These are phyloP conservation scores for Allygus modestus DNA, from an alignment of 2,888 invertebrate species.

Conservation along the genomic window DNA sequence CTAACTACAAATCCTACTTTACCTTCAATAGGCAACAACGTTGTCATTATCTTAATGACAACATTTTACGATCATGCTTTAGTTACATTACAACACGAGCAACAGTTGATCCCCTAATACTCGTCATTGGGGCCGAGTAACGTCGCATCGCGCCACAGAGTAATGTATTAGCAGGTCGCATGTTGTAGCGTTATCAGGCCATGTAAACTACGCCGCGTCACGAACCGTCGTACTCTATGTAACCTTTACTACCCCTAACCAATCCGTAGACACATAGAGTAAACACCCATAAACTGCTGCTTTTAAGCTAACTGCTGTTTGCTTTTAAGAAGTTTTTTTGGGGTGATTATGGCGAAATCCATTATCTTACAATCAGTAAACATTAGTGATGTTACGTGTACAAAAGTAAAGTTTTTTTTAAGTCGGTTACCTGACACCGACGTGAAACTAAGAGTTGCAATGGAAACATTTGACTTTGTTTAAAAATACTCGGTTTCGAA, in stretches of 20 bases:
- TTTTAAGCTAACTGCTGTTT: constrained; percentile 34
- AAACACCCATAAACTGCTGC: constrained; percentile 18
- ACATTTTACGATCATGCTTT: background rate
- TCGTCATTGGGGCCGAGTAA: too few species aligned
- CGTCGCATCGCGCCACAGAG: constrained; percentile 21
- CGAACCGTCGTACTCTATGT: constrained; percentile 11
- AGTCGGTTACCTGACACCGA: too few species aligned
- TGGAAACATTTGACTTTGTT: too few species aligned
- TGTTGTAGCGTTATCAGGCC: constrained; percentile 6
- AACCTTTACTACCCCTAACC: background rate
- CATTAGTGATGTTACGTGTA: too few species aligned
- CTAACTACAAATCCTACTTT: too few species aligned
- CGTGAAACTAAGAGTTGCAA: too few species aligned
- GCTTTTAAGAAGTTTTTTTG: constrained; percentile 28
- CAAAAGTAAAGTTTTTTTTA: too few species aligned
- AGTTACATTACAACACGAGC: background rate
- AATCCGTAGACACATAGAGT: background rate
- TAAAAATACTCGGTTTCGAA: too few species aligned
- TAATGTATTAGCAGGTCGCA: constrained; percentile 21
- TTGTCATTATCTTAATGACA: background rate
- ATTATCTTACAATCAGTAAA: too few species aligned
- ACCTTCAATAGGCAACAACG: too few species aligned
- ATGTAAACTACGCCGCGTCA: background rate
- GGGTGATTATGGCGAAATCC: background rate
- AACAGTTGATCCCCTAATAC: constrained; percentile 12